Percentiles rank a stretch among this genome's conserved stretches.
Conservation (phyloP, 1,140 invertebrate genomes). For the Leptinotarsa undecemlineata region DNA sequence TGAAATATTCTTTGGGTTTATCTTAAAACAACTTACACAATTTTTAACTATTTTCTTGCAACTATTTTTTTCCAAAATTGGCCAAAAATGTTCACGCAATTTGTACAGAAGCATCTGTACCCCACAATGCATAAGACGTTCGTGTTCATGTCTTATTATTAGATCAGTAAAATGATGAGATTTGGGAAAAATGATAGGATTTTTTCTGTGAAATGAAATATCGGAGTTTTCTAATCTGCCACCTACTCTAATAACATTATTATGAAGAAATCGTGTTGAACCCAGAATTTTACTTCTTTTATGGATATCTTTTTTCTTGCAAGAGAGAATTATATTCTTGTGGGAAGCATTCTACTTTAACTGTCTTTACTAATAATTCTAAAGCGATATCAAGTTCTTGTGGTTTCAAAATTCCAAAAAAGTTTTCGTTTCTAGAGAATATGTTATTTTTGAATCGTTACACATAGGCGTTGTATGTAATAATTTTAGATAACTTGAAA, state of each 20-base stretch:
- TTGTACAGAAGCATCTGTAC: constrained; percentile 10
- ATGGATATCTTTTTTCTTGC: constrained; percentile 33
- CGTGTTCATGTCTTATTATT: constrained; percentile 12
- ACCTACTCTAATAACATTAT: constrained; percentile 54
- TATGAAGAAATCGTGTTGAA: neutral
- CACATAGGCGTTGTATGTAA: no score
- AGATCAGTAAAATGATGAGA: constrained; percentile 1
- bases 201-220: constrained; percentile 49
- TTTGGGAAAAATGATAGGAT: constrained; percentile 52
- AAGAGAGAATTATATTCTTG: constrained; percentile 49
- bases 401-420: no score
- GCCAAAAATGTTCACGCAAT: constrained; percentile 19
- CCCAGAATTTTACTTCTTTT: no score
- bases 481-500: no score
- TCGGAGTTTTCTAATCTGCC: constrained; percentile 50
- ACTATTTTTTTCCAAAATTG: constrained; percentile 30
- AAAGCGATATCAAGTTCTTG: no score
- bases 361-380: no score
- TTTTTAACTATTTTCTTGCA: constrained; percentile 29
- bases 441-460: no score
- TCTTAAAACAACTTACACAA: constrained; percentile 31
- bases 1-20: constrained; percentile 15
- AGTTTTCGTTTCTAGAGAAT: no score
- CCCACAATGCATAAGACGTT: constrained; percentile 9
- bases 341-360: constrained; percentile 30